Percentiles rank a stretch among this genome's conserved stretches.
phyloP scores from a whole-genome alignment of 2,888 invertebrate species.

The Agrilus mali region DNA sequence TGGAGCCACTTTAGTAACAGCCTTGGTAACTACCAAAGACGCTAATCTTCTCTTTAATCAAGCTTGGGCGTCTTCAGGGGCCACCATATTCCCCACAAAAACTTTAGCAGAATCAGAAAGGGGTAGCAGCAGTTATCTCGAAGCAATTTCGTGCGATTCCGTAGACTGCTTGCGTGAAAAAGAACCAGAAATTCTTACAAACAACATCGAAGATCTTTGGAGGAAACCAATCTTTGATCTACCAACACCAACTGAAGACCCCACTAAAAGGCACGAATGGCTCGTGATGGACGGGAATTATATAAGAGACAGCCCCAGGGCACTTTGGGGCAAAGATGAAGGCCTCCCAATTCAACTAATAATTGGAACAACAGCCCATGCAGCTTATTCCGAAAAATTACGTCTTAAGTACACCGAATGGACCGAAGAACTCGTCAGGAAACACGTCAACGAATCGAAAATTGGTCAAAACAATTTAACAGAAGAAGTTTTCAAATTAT shows the following conservation, averaged over 20 bases:
- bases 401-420: conserved; percentile 49
- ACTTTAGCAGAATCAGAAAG: conserved; percentile 46
- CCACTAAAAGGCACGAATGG: conserved; percentile 55
- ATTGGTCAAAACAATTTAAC: conserved; percentile 51
- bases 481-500: conserved; percentile 47
- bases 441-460: conserved; percentile 48
- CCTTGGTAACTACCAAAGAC: conserved; percentile 46
- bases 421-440: conserved; percentile 51
- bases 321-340: conserved; percentile 44
- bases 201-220: conserved; percentile 64
- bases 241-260: conserved; percentile 40
- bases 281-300: conserved; percentile 58
- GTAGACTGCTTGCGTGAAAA: conserved; percentile 44
- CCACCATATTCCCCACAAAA: conserved; percentile 59
- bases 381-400: conserved; percentile 51
- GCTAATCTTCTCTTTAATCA: conserved; percentile 57
- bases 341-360: conserved; percentile 41
- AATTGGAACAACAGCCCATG: conserved; percentile 63
- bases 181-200: conserved; percentile 45
- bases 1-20: conserved; percentile 72
- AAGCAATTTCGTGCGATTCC: conserved; percentile 34
- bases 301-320: conserved; percentile 51
- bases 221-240: conserved; percentile 43
- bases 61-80: conserved; percentile 70
- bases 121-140: conserved; percentile 48